Conservation (phyloP, 2,113 vertebrate genomes). For the Oostethus manadensis region DNA sequence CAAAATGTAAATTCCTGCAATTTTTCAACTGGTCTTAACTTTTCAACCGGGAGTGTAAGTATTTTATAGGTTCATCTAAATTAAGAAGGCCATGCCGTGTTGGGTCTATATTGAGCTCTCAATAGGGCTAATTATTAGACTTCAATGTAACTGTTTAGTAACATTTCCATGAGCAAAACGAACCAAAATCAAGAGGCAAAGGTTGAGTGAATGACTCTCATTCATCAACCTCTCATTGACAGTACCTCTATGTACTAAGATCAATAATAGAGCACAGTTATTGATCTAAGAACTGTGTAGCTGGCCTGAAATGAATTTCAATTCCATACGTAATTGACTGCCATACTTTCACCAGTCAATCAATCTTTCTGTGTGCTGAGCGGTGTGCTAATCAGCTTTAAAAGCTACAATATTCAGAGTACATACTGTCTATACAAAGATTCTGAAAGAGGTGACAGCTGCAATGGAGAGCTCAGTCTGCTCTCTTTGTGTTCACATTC, state of each 20-base stretch:
- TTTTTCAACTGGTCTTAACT: too few relatives aligned
- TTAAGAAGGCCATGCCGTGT: too few relatives aligned
- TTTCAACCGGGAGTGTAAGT: too few relatives aligned
- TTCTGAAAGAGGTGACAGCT: conserved; percentile 10
- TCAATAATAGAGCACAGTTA: neutral
- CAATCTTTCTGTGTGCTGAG: neutral
- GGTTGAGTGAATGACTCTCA: too few relatives aligned
- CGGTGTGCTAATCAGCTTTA: conserved; percentile 16
- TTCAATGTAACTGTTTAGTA: too few relatives aligned
- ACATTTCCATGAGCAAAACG: too few relatives aligned
- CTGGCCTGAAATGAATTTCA: conserved; percentile 5
- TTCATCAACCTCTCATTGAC: neutral
- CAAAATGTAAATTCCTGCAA: too few relatives aligned
- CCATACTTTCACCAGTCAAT: neutral
- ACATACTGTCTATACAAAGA: neutral
- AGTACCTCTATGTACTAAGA: neutral
- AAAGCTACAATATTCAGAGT: conserved; percentile 9
- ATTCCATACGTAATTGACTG: conserved; percentile 1
- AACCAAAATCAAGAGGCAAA: too few relatives aligned
- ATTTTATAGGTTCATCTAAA: too few relatives aligned
- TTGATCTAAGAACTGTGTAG: neutral
- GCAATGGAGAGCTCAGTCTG: conserved; percentile 10
- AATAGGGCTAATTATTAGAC: too few relatives aligned
- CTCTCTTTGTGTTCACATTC: conserved; percentile 35
- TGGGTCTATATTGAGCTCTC: too few relatives aligned